These are phyloP conservation scores for Elaeidobius kamerunicus DNA, from an alignment of 2,888 invertebrate genomes.

Conservation along the genomic window DNA sequence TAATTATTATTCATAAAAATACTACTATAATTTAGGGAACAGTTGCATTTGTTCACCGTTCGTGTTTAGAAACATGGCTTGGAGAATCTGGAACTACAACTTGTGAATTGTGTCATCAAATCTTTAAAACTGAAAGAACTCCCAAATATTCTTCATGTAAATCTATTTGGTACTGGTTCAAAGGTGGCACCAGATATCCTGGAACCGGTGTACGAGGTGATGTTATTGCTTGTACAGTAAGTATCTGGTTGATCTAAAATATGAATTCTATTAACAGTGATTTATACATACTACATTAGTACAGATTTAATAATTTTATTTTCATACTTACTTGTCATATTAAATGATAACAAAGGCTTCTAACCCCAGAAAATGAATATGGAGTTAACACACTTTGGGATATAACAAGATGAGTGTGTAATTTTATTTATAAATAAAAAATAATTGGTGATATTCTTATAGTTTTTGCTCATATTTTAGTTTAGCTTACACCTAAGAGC, in stretches of 20 bases:
- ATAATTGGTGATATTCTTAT: no score
- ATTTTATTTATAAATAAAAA: no score
- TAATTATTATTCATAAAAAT: no score
- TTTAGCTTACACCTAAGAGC: no score
- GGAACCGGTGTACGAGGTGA: slow-evolving; percentile 51
- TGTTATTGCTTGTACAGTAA: slow-evolving; percentile 53
- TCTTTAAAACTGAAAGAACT: slow-evolving; percentile 62
- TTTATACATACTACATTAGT: neutral
- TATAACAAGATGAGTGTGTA: no score
- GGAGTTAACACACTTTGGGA: neutral
- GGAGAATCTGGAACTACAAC: slow-evolving; percentile 67
- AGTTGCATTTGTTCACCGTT: slow-evolving; percentile 68
- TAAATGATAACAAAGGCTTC: no score
- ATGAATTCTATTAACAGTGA: neutral
- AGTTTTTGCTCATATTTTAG: no score
- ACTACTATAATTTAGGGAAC: slow-evolving; percentile 58
- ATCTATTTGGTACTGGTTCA: slow-evolving; percentile 61
- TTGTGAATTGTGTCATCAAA: slow-evolving; percentile 71
- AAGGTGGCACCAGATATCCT: slow-evolving; percentile 39
- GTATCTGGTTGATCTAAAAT: neutral
- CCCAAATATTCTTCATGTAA: slow-evolving; percentile 58
- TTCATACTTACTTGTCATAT: no score
- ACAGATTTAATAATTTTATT: no score
- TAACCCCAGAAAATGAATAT: no score
- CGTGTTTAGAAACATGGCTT: slow-evolving; percentile 73